Conservation (phyloP, 2,113 vertebrate genomes). For the Eulacestoma nigropectus region DNA sequence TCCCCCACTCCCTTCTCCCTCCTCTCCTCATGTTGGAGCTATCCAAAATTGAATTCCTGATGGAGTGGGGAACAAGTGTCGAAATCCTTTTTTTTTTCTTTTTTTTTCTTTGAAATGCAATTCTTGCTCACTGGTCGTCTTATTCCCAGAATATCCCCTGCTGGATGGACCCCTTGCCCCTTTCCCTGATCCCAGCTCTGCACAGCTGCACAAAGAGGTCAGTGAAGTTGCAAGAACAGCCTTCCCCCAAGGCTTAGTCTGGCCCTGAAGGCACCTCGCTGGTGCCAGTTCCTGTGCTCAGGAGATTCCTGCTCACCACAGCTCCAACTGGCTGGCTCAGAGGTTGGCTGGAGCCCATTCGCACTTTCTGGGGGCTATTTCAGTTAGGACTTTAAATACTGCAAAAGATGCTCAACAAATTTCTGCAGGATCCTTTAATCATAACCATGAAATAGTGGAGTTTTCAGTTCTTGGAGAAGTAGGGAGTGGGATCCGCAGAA, state of each 20-base stretch:
- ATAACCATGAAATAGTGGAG: neutral
- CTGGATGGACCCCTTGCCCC: neutral
- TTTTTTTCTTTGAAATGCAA: neutral
- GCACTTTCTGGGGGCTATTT: neutral
- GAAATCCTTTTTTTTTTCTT: neutral
- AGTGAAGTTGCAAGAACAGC: neutral
- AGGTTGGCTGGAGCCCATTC: neutral
- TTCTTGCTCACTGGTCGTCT: neutral
- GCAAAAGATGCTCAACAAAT: neutral
- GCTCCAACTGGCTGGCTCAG: neutral
- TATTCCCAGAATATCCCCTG: neutral
- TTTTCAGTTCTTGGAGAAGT: neutral
- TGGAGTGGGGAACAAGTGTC: neutral
- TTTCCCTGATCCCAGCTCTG: neutral
- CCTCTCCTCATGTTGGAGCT: neutral
- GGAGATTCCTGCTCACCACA: neutral
- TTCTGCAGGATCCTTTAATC: neutral
- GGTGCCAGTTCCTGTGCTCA: neutral
- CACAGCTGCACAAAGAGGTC: neutral
- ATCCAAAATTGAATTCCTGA: neutral
- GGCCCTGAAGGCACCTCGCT: neutral
- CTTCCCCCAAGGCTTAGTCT: neutral
- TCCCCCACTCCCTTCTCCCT: neutral
- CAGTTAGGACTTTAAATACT: neutral
- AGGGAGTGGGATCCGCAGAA: neutral